A percentile compares a stretch with the other conserved stretches of the same genome.
Evolutionary conservation across 2,797 vertebrate species (phyloP).

Genomic region (Neosalanx taihuensis): DNA sequence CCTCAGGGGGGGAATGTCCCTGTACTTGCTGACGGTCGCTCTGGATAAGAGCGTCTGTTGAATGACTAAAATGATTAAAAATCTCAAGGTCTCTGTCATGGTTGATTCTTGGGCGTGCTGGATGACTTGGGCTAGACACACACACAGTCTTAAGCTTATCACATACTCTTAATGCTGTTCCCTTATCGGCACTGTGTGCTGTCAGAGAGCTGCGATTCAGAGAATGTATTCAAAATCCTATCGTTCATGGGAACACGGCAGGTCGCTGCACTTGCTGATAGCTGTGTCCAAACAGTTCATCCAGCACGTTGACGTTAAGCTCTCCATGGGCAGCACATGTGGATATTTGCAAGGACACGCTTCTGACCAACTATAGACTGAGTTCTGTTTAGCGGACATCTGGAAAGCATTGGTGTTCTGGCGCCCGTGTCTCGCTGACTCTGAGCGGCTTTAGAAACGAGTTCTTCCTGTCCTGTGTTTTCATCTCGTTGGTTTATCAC

Average conservation of each 20-base stretch:
- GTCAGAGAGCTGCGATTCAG: background rate
- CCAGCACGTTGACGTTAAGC: background rate
- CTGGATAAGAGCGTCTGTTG: no score
- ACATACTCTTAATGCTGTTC: background rate
- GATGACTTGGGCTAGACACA: no score
- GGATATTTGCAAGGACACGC: slow-evolving; percentile 2
- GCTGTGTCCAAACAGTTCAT: slow-evolving; percentile 3
- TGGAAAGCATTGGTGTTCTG: slow-evolving; percentile 43
- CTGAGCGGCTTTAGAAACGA: background rate
- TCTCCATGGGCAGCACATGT: background rate
- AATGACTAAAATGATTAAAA: no score
- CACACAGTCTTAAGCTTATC: no score
- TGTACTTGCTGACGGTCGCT: no score
- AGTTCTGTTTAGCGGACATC: slow-evolving; percentile 39
- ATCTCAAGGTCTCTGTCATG: no score
- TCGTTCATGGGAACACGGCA: background rate
- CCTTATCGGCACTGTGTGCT: background rate
- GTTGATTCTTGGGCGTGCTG: no score
- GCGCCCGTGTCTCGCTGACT: background rate
- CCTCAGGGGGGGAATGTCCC: no score
- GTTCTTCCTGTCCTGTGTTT: background rate
- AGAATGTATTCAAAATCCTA: background rate
- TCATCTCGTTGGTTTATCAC: background rate
- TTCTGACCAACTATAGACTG: background rate
- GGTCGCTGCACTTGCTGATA: background rate